Evolutionary conservation across 2,797 vertebrate species (phyloP).

Genomic region (Mus spretus): DNA sequence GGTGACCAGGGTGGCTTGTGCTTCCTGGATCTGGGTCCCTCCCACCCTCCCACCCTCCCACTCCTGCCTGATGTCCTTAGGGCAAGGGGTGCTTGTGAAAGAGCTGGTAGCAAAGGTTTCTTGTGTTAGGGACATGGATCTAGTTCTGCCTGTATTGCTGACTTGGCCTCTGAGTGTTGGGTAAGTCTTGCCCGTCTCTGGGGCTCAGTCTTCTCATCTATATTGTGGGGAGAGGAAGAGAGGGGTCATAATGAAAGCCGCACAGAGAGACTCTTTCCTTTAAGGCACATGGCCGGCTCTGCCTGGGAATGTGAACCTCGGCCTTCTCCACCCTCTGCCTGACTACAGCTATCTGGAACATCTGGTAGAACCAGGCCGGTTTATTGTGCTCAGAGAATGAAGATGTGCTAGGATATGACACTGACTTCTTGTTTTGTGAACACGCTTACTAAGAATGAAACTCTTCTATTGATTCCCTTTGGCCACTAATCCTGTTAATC

Average conservation of each 20-base stretch:
- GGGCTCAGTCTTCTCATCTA: neutral
- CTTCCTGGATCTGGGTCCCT: slow-evolving; percentile 6
- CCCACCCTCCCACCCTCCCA: neutral
- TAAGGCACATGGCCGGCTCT: neutral
- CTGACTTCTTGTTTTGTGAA: neutral
- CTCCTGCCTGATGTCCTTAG: neutral
- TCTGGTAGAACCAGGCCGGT: neutral
- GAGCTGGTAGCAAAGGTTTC: neutral
- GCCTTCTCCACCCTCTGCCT: neutral
- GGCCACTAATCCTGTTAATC: neutral
- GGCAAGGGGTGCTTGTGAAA: slow-evolving; percentile 24
- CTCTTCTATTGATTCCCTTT: neutral
- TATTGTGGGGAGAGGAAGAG: neutral
- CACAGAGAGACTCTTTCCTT: neutral
- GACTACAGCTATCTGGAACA: neutral
- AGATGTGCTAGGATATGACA: neutral
- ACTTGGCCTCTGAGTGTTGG: neutral
- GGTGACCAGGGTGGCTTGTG: neutral
- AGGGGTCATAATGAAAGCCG: neutral
- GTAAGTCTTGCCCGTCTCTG: neutral
- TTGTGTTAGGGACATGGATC: neutral
- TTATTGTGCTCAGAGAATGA: neutral
- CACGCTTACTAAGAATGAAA: neutral
- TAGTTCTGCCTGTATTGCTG: neutral
- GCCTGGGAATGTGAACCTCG: neutral